phyloP scores from a whole-genome alignment of 1,140 invertebrate species.

The Drosophila ambigua region DNA sequence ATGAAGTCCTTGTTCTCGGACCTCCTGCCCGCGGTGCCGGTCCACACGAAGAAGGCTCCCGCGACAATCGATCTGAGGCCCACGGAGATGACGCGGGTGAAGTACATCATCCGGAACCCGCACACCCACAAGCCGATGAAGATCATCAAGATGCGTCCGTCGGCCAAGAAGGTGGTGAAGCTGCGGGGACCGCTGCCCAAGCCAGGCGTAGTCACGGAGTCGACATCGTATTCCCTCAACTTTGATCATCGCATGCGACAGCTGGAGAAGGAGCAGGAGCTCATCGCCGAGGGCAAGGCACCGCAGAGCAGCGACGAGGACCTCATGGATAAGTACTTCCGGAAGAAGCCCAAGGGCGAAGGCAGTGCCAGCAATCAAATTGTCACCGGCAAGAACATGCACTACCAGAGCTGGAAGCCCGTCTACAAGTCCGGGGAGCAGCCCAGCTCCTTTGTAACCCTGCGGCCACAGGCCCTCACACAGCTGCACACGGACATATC shows the following conservation, averaged over 20 bases:
- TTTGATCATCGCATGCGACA: constrained; percentile 61
- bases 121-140: constrained; percentile 74
- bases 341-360: constrained; percentile 34
- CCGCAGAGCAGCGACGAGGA: constrained; percentile 64
- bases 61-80: constrained; percentile 63
- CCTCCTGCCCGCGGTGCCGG: constrained; percentile 44
- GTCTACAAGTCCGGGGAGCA: constrained; percentile 58
- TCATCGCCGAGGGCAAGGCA: constrained; percentile 72
- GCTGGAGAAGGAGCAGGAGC: constrained; percentile 74
- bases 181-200: constrained; percentile 52
- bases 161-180: constrained; percentile 71
- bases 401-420: constrained; percentile 75
- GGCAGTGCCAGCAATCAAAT: constrained; percentile 53
- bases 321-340: constrained; percentile 67
- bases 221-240: constrained; percentile 29
- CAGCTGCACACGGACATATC: constrained; percentile 67
- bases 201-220: constrained; percentile 43
- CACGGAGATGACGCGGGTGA: constrained; percentile 73
- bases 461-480: constrained; percentile 58
- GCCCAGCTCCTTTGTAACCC: constrained; percentile 54
- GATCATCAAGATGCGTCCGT: constrained; percentile 70
- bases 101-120: constrained; percentile 77
- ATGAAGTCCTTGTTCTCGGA: constrained; percentile 72
- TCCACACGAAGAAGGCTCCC: constrained; percentile 27
- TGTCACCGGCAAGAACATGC: constrained; percentile 64